Percentiles rank a stretch among this genome's conserved stretches.
These are phyloP conservation scores for Sycophila sp. DNA, from an alignment of 1,140 invertebrate genomes.

Conservation along the genomic window DNA sequence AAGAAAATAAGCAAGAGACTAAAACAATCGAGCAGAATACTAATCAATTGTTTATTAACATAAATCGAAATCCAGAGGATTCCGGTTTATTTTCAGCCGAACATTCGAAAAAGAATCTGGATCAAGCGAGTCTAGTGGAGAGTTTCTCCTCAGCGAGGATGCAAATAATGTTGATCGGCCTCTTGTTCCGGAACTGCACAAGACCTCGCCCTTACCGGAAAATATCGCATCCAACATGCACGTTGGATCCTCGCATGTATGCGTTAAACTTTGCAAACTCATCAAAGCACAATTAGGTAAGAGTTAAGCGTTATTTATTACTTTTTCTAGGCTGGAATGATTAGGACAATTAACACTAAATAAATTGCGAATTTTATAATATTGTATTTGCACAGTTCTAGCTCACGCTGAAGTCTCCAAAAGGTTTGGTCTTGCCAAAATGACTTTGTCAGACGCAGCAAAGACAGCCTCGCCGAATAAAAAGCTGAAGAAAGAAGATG, in stretches of 20 bases:
- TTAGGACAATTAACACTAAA: not conserved
- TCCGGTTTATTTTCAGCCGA: slow-evolving; percentile 62
- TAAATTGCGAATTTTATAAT: not conserved
- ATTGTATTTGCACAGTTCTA: slow-evolving; percentile 59
- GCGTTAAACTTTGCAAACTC: slow-evolving; percentile 77
- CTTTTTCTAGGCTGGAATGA: not conserved
- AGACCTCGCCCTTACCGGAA: slow-evolving; percentile 15
- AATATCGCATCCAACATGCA: slow-evolving; percentile 23
- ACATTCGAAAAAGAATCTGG: slow-evolving; percentile 63
- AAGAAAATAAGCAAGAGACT: not conserved
- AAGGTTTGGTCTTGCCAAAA: slow-evolving; percentile 65
- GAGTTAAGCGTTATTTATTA: not conserved
- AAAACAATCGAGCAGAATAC: slow-evolving; percentile 37
- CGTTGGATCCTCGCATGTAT: slow-evolving; percentile 68
- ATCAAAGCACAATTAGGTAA: slow-evolving; percentile 75
- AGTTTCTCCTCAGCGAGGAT: slow-evolving; percentile 63
- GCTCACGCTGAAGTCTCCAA: slow-evolving; percentile 74
- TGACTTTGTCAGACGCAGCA: slow-evolving; percentile 63
- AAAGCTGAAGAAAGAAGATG: slow-evolving; percentile 47
- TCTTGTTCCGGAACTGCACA: slow-evolving; percentile 11
- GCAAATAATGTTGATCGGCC: slow-evolving; percentile 52
- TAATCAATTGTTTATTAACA: slow-evolving; percentile 54
- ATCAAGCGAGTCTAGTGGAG: slow-evolving; percentile 63
- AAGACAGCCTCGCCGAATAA: slow-evolving; percentile 42
- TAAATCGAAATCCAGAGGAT: slow-evolving; percentile 60